Percentiles rank a stretch among this genome's conserved stretches.
phyloP scores from a whole-genome alignment of 2,888 invertebrate species.

The Temnothorax unifasciatus region DNA sequence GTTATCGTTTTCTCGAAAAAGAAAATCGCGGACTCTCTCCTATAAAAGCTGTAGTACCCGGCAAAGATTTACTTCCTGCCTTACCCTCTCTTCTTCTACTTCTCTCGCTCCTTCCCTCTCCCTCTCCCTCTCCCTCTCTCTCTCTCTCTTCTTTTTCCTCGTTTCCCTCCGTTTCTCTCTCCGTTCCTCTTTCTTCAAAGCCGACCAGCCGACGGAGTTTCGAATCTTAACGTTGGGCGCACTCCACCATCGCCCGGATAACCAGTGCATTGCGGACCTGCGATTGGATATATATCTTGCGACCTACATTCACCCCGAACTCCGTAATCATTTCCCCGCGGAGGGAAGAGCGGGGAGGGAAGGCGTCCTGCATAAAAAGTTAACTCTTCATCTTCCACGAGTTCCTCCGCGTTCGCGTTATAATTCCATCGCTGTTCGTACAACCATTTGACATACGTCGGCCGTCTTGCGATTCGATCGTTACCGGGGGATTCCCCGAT shows the following conservation, averaged over 20 bases:
- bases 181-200: slow-evolving; percentile 25
- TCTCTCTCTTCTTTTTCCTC: background rate
- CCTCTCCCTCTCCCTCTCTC: slow-evolving; percentile 33
- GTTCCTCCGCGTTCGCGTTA: slow-evolving; percentile 37
- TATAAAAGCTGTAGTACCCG: slow-evolving; percentile 61
- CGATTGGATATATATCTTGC: slow-evolving; percentile 61
- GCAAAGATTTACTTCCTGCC: slow-evolving; percentile 56
- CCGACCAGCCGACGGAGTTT: slow-evolving; percentile 42
- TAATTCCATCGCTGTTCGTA: slow-evolving; percentile 47
- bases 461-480: slow-evolving; percentile 21
- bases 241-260: slow-evolving; percentile 41
- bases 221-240: slow-evolving; percentile 48
- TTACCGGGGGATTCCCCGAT: background rate
- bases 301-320: slow-evolving; percentile 62
- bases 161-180: background rate
- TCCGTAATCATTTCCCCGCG: slow-evolving; percentile 64
- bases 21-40: slow-evolving; percentile 58
- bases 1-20: slow-evolving; percentile 52
- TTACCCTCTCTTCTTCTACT: slow-evolving; percentile 41
- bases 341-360: slow-evolving; percentile 34
- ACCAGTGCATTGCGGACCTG: slow-evolving; percentile 17
- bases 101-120: slow-evolving; percentile 20
- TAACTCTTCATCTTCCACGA: slow-evolving; percentile 61
- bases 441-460: slow-evolving; percentile 22
- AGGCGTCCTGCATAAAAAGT: slow-evolving; percentile 44